These are phyloP conservation scores for Loripinus fragilis DNA, from an alignment of 2,888 invertebrate species.

Conservation along the genomic window DNA sequence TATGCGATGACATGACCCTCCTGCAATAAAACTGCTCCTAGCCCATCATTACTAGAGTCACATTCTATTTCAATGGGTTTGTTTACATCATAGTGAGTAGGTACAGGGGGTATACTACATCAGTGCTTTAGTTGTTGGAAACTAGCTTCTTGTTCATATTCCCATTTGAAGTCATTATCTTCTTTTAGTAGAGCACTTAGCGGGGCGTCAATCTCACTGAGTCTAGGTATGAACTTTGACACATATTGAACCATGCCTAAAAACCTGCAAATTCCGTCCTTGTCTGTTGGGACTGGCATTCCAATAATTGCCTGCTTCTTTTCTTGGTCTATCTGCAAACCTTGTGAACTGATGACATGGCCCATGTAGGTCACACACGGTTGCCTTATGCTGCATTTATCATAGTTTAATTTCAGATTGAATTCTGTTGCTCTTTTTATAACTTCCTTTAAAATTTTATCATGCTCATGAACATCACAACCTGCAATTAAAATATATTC, in stretches of 20 bases:
- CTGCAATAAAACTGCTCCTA: constrained; percentile 60
- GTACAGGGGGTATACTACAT: constrained; percentile 36
- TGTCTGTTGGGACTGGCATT: constrained; percentile 46
- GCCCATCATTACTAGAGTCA: constrained; percentile 46
- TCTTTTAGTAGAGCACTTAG: constrained; percentile 27
- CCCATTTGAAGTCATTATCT: constrained; percentile 31
- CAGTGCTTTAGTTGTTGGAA: constrained; percentile 25
- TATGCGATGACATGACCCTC: constrained; percentile 53
- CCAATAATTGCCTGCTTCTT: constrained; percentile 51
- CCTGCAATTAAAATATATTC: too few relatives aligned
- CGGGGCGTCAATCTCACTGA: constrained; percentile 32
- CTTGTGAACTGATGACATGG: constrained; percentile 46
- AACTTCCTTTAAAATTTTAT: too few relatives aligned
- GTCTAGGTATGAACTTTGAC: constrained; percentile 31
- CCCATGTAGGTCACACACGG: constrained; percentile 52
- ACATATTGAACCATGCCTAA: constrained; percentile 41
- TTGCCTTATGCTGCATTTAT: too few relatives aligned
- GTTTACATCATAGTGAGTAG: constrained; percentile 32
- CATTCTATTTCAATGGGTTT: constrained; percentile 4
- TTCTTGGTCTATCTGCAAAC: constrained; percentile 49
- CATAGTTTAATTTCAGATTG: too few relatives aligned
- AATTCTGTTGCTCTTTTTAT: too few relatives aligned
- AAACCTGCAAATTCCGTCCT: constrained; percentile 29
- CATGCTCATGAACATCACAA: too few relatives aligned
- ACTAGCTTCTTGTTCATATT: not conserved